phyloP scores from a whole-genome alignment of 2,113 vertebrate species.

The Pygoscelis adeliae region DNA sequence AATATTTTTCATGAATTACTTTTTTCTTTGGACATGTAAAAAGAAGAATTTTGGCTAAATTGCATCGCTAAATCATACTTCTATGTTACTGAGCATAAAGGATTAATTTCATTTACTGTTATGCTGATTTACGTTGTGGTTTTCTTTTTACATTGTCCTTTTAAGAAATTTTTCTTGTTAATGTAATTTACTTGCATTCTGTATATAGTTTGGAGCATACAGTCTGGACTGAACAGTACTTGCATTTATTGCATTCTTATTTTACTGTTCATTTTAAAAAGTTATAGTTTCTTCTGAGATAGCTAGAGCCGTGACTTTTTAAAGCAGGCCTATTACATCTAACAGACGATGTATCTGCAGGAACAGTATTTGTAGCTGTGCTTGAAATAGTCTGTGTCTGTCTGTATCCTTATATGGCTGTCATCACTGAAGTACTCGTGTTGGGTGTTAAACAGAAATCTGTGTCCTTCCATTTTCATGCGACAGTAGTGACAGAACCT shows the following conservation, averaged over 20 bases:
- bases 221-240: neutral
- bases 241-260: neutral
- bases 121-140: neutral
- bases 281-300: neutral
- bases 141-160: neutral
- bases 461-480: neutral
- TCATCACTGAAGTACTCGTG: neutral
- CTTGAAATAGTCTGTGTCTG: neutral
- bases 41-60: neutral
- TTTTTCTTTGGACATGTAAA: neutral
- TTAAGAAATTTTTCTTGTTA: neutral
- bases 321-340: neutral
- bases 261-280: neutral
- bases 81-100: neutral
- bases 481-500: neutral
- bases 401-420: neutral
- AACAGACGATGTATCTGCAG: neutral
- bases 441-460: neutral
- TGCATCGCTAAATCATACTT: neutral
- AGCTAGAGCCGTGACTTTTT: neutral
- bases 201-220: neutral
- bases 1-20: neutral
- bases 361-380: neutral
- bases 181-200: neutral
- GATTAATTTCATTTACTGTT: neutral